A percentile compares a stretch with the other conserved stretches of the same genome.
phyloP scores from a whole-genome alignment of 23 tunicate genomes.

The Oikopleura vanhoeffeni region DNA sequence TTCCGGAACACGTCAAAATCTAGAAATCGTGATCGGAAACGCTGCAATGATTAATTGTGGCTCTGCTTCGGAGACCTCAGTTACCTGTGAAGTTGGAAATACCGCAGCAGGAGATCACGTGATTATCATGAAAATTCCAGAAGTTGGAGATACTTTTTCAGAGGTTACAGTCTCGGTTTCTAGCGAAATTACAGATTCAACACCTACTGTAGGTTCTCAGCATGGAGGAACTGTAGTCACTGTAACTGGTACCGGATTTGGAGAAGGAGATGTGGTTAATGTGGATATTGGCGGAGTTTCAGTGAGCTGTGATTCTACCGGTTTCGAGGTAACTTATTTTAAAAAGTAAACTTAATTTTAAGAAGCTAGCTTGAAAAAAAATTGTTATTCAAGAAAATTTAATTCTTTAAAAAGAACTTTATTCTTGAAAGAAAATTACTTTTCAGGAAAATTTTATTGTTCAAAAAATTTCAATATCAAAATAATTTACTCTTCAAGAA shows the following conservation, averaged over 20 bases:
- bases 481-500: too few species aligned
- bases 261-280: not conserved
- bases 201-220: not conserved
- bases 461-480: too few species aligned
- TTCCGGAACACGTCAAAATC: not conserved
- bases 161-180: not conserved
- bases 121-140: not conserved
- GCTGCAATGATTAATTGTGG: not conserved
- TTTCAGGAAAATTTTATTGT: too few species aligned
- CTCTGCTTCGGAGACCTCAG: not conserved
- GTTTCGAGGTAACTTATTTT: not conserved
- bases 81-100: not conserved
- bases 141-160: not conserved
- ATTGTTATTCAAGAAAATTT: too few species aligned
- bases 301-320: not conserved
- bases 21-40: not conserved
- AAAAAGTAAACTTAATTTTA: too few species aligned
- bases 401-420: too few species aligned
- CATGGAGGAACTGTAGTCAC: not conserved
- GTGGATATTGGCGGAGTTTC: not conserved
- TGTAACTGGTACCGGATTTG: not conserved
- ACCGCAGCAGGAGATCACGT: not conserved
- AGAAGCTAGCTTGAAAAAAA: too few species aligned
- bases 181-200: not conserved
- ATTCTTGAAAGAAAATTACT: too few species aligned